Evolutionary conservation across 2,113 vertebrate species (phyloP).

Genomic region (Gopherus flavomarginatus): DNA sequence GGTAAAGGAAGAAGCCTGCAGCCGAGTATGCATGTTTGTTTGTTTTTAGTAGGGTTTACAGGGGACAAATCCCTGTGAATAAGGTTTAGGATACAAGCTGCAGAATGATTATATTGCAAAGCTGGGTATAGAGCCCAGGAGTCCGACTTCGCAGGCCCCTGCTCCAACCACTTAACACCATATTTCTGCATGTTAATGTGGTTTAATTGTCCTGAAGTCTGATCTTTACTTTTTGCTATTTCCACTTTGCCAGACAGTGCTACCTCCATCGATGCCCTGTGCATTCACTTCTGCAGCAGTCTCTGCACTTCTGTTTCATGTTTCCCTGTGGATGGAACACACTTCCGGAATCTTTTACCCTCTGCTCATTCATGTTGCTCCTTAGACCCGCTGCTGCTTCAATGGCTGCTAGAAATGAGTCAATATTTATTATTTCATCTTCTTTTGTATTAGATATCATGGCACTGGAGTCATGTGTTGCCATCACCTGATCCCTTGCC

Average conservation of each 20-base stretch:
- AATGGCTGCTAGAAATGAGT: neutral
- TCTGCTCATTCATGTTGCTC: neutral
- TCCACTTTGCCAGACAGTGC: neutral
- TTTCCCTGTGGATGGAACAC: too few species aligned
- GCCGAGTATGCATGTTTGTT: neutral
- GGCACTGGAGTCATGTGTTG: neutral
- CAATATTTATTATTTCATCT: neutral
- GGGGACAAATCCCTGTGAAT: rapidly evolving
- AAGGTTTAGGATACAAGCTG: neutral
- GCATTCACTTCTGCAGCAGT: neutral
- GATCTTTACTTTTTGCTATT: neutral
- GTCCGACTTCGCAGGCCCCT: neutral
- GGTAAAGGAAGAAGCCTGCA: constrained; percentile 70
- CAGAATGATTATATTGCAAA: rapidly evolving
- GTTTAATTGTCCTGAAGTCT: neutral
- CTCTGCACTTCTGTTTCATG: neutral
- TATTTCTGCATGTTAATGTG: neutral
- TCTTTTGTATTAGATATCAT: neutral
- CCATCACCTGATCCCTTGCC: too few species aligned
- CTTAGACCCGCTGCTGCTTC: neutral
- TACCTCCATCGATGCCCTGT: neutral
- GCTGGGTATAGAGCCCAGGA: neutral
- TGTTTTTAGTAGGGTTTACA: neutral
- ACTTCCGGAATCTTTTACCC: neutral
- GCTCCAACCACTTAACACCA: too few species aligned